Evolutionary conservation across 2,888 invertebrate genomes (phyloP), one percentile per base, ranked within the genome.

Genomic region (Priocnemis perturbator): DNA sequence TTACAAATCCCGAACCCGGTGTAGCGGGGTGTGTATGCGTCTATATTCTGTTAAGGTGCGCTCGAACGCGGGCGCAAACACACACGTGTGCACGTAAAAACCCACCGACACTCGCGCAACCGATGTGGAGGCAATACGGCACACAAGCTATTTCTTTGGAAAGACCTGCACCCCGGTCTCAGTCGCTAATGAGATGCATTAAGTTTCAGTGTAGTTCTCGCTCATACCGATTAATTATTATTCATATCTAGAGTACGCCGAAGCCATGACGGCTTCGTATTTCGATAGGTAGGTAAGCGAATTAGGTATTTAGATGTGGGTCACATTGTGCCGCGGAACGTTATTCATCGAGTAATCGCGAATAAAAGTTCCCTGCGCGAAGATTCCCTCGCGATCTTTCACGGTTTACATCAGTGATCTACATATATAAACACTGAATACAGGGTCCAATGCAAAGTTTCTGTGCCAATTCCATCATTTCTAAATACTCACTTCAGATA

Each of bases 191-290:
- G 77, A 77, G 76, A 78, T 78, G 77, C 79, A 74, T 77, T 77
- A 77, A 79, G 77, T 81, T 80, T 75, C 66, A 55, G 56, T 63
- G 57, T 62, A 69, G 69, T 74, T 69, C 71, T 56, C 65, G 66
- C 21, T 63, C 72, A 53, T 64, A 65, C 55, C 76, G 69, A 78
- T 82, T 83, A 82, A 83, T 83, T 83, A 83, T 79, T 83, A 82
- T 82, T 82, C 82, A 78, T 76, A 78, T 69, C 69, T 68, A 62
- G 50, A 64, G 52, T 60, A 63, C 68, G 64, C 69, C 47, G 59
- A 44, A 60, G 64, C 64, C 45, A 30, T 44, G 62, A 69, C 48
- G 62, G 20, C 58, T 61, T 57, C 56, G 52, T 60, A 70, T 48
- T 50, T 63, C 62, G 37, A 67, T 64, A 58, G 17, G 50, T 64